These are phyloP conservation scores for Chloroceryle aenea DNA, from an alignment of 2,113 vertebrate species.

Conservation along the genomic window DNA sequence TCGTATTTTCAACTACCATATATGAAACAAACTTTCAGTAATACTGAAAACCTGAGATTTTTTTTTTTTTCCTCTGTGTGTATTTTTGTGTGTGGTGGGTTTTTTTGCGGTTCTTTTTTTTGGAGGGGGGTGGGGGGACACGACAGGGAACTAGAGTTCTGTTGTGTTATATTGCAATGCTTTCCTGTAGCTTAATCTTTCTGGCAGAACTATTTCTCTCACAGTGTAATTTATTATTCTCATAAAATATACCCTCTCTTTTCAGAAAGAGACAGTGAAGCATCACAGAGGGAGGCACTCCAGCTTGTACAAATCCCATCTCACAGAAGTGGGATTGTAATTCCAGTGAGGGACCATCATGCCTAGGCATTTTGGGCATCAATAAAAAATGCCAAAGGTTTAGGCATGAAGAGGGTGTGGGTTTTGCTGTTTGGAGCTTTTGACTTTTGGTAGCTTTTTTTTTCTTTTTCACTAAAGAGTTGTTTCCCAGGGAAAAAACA, in stretches of 20 bases:
- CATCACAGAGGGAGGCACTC: background rate
- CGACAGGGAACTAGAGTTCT: background rate
- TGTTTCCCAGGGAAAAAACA: background rate
- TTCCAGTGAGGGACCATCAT: background rate
- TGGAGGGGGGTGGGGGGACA: too few relatives aligned
- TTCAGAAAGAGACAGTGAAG: background rate
- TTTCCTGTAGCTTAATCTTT: background rate
- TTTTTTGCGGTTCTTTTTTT: background rate
- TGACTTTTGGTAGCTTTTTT: background rate
- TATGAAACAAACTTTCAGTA: background rate
- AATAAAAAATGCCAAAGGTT: background rate
- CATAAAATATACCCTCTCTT: background rate
- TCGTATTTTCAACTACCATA: background rate
- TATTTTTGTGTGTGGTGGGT: too few relatives aligned
- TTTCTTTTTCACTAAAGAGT: background rate
- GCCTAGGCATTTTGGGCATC: background rate
- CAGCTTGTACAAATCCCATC: background rate
- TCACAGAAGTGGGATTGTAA: background rate
- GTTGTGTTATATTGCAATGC: background rate
- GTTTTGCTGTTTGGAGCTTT: accelerated
- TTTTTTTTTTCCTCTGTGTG: too few relatives aligned
- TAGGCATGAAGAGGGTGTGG: background rate
- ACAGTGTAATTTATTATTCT: background rate
- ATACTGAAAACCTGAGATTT: background rate
- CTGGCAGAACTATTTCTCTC: background rate